Evolutionary conservation across 2,797 vertebrate species (phyloP), one percentile per base, ranked within the genome.

Genomic region (Ctenopoma kingsleyae): DNA sequence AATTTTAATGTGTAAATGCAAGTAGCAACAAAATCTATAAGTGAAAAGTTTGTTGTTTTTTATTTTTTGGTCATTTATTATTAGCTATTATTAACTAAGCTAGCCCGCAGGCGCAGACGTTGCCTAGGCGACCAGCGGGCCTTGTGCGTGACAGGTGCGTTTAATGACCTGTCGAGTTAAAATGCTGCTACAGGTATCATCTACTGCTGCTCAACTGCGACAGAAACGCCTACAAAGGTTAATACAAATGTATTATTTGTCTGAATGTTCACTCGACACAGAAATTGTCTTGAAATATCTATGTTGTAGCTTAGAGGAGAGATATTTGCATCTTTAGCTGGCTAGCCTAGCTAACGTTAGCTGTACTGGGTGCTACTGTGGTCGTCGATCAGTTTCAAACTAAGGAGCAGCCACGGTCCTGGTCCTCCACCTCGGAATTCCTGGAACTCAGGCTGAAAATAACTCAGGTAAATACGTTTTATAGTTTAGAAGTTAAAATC

Each of bases 101-200:
- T 8, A 56, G 32, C 51, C 12, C 0, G 0, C 11, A 8, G 2
- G 23, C 23, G 10, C n/a, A 27, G 30, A 9, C 22, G 68, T 88
- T 78, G 67, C 74, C 70, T 35, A 63, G 78, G 76, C 32, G 55
- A 83, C 81, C 63, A 56, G 46, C 61, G 54, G 76, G 72, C 56
- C 59, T 32, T 13, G n/a, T 71, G 70, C 8, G 3, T 4, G 63
- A 86, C 87, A 91, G 90, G 73, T 90, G 88, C n/a, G 52, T 74
- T 85, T 88, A 76, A 88, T 72, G 66, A 85, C 74, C 74, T 50
- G 67, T 76, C 67, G 46, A 40, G 67, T 43, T 55, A 54, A 53
- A 71, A 67, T 64, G 71, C 38, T 16, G 38, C 38, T 40, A 5
- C 38, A 40, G 38, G 38, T 40, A 16, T 16, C 15, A 6, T 12